Evolutionary conservation across 2,888 invertebrate genomes (phyloP), one percentile per base, ranked within the genome.

Genomic region (Masnerella sp.): DNA sequence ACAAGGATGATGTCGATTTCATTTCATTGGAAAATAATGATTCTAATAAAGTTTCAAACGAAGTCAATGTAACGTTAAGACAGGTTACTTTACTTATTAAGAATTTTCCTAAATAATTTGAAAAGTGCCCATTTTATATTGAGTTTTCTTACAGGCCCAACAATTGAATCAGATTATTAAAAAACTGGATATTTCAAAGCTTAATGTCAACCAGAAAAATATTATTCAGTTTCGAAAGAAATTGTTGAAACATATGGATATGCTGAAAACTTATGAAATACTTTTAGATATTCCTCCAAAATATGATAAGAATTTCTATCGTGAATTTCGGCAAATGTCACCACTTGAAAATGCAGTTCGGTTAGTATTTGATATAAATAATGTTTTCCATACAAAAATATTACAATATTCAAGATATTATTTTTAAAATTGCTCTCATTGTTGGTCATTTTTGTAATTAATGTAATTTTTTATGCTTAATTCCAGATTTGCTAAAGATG

Each of bases 251-350:
- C 94, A 93, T 83, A 88, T 91, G 77, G 93, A 94, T 83, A 89
- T 93, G 74, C 88, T 95, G n/a, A 88, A 89, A 70, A 90, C 93
- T 0, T 94, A 94, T 80, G 93, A 93, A 89, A 92, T 92, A 80
- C 82, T 87, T 75, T 74, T 87, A 28, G 80, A 80, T 45, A 64
- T 78, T 2, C 72, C 80, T 68, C 90, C 90, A 0, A 89, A 90
- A 5, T 95, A 92, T 84, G 89, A 91, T 42, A 90, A 90, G 77
- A 89, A 90, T 45, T 92, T 92, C 80, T 95, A 93, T 87, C 90
- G 92, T 79, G 90, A 91, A 30, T 91, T 95, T 59, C 90, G 95
- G 15, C 90, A 91, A 78, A 89, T 90, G 80, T 91, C 91, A 75
- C 86, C 91, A 1, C 88, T 93, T 4, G 90, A 92, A 81, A 91